These are phyloP conservation scores for Macrotus californicus DNA, from an alignment of 2,113 vertebrate species.

Conservation along the genomic window DNA sequence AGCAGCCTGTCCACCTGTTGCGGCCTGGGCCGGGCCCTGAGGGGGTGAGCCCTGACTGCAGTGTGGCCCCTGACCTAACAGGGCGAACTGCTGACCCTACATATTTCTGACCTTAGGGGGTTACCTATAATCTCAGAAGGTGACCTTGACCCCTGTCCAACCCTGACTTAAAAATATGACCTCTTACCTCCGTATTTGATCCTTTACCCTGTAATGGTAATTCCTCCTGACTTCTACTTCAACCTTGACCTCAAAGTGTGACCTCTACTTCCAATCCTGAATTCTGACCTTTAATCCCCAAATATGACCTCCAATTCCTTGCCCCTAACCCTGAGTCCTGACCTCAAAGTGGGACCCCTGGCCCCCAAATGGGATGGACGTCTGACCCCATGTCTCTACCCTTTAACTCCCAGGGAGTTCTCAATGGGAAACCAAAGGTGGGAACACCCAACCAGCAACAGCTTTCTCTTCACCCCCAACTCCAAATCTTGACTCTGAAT, in stretches of 20 bases:
- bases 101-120: background rate
- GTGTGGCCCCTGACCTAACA: background rate
- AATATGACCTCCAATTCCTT: background rate
- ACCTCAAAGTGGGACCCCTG: background rate
- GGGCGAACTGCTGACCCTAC: background rate
- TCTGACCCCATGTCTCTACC: background rate
- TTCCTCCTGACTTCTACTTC: background rate
- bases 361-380: background rate
- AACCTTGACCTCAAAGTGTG: background rate
- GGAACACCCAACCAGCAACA: background rate
- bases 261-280: background rate
- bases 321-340: background rate
- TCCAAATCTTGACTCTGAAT: background rate
- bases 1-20: conserved; percentile 89
- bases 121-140: background rate
- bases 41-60: conserved; percentile 76
- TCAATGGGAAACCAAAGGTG: background rate
- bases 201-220: background rate
- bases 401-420: background rate
- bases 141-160: background rate
- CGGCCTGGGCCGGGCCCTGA: conserved; percentile 84
- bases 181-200: background rate
- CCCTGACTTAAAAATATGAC: background rate
- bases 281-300: background rate
- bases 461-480: background rate